Base-by-base conservation (phyloP, 1,140 invertebrate genomes). In the Araneus ventricosus region DNA sequence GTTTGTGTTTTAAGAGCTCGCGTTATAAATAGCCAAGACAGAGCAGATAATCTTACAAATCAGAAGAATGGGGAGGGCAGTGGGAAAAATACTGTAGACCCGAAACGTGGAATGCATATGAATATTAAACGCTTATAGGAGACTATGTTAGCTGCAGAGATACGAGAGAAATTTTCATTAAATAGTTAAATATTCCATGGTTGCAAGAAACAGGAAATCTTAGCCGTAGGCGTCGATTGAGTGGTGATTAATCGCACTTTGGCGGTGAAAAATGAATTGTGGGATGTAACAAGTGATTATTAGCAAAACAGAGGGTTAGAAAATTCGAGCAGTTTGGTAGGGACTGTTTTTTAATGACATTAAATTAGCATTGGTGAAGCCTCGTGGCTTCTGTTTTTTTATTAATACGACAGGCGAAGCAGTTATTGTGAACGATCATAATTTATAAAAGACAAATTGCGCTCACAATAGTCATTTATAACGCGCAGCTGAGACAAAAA, bases 221-320 rank as follows among this genome's bases (percentile, higher is more conserved):
- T 91, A 84, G 89, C 75, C 89, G 89, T 91, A 91, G 75, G 75
- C 80, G 79, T 90, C 89, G 80, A 91, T 84, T 91, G 75, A 84
- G 52, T 80, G 22, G 45, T 84, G 89, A 91, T 91, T 91, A 91
- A 91, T 91, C 70, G 80, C 45, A 6, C 57, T 84, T 80, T 91
- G 80, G 70, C 75, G 75, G 57, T 84, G 89, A 91, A 91, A 91
- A 91, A 91, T 91, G 89, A 84, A 63, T 91, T 61, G 89, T 91
- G 75, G 89, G 75, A 82, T 67, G 70, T 34, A 84, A 84, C 89
- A 91, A 45, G 89, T 91, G 89, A 91, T 91, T 91, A 91, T 91
- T 91, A 91, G 45, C 30, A 41, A 91, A 30, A 45, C 67, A 84
- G 88, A 82, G 75, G 52, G 67, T 79, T 79, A 84, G 52, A 41